These are phyloP conservation scores for Hyles vespertilio DNA, from an alignment of 1,140 invertebrate genomes.

Conservation along the genomic window DNA sequence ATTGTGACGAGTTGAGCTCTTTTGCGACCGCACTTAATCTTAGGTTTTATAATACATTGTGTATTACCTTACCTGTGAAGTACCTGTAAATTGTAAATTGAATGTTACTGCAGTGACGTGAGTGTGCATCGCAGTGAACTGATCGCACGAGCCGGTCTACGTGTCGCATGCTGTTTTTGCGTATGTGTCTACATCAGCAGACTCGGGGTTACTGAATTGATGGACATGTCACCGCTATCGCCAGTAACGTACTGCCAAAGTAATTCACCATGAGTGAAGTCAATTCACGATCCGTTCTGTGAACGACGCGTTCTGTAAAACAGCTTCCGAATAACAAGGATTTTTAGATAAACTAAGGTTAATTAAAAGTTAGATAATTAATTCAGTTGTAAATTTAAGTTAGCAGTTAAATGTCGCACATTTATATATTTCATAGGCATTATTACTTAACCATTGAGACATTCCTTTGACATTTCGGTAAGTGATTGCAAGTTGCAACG, in stretches of 20 bases:
- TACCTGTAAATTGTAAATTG: slow-evolving; percentile 75
- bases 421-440: slow-evolving; percentile 71
- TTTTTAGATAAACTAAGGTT: slow-evolving; percentile 66
- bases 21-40: slow-evolving; percentile 56
- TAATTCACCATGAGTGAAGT: slow-evolving; percentile 64
- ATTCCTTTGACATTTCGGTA: slow-evolving; percentile 71
- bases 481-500: slow-evolving; percentile 50
- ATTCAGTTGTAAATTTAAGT: slow-evolving; percentile 74
- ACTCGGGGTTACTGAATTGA: slow-evolving; percentile 56
- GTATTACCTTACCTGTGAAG: slow-evolving; percentile 70
- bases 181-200: slow-evolving; percentile 63
- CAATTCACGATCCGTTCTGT: slow-evolving; percentile 71
- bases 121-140: slow-evolving; percentile 68
- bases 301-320: slow-evolving; percentile 68
- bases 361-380: slow-evolving; percentile 69
- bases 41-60: slow-evolving; percentile 65
- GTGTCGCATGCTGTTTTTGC: slow-evolving; percentile 63
- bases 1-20: slow-evolving; percentile 60
- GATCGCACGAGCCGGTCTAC: slow-evolving; percentile 46
- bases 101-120: slow-evolving; percentile 51
- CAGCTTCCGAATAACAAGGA: slow-evolving; percentile 67
- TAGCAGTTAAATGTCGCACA: slow-evolving; percentile 72
- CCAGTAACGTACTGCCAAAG: slow-evolving; percentile 72
- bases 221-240: slow-evolving; percentile 39
- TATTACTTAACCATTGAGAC: slow-evolving; percentile 73